A percentile compares a stretch with the other conserved stretches of the same genome.
Evolutionary conservation across 2,888 invertebrate genomes (phyloP).

Genomic region (Drosophila phalerata): DNA sequence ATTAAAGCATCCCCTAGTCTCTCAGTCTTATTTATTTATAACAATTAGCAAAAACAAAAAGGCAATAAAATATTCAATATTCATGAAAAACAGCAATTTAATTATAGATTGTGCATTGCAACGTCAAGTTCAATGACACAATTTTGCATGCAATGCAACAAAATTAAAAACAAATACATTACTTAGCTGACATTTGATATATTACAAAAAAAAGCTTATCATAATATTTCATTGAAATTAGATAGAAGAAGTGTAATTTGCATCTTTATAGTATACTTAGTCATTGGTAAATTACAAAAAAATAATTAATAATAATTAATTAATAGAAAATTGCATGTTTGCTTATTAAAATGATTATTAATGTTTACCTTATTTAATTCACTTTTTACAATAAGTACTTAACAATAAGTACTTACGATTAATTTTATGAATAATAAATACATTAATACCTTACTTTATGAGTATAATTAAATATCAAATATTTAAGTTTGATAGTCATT

Average conservation of each 20-base stretch:
- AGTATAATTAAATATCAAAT: neutral
- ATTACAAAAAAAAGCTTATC: neutral
- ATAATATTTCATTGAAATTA: neutral
- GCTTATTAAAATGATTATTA: neutral
- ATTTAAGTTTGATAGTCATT: neutral
- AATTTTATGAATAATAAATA: neutral
- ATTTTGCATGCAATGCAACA: constrained; percentile 36
- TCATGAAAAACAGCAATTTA: constrained; percentile 19
- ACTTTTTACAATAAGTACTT: neutral
- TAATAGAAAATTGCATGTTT: neutral
- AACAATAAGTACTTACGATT: neutral
- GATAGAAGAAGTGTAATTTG: neutral
- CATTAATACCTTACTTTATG: neutral
- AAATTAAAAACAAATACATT: constrained; percentile 4
- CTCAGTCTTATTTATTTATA: neutral
- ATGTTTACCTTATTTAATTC: neutral
- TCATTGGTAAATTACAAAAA: no score
- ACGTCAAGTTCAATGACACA: constrained; percentile 54
- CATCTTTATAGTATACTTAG: no score
- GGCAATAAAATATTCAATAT: constrained; percentile 3
- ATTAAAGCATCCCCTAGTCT: constrained; percentile 33
- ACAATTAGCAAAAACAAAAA: constrained; percentile 13
- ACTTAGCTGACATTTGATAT: constrained; percentile 12
- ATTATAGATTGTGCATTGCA: constrained; percentile 36
- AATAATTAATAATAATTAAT: neutral